Evolutionary conservation across 2,113 vertebrate species (phyloP), one percentile per base, ranked within the genome.

Genomic region (Hemibates koningsi): DNA sequence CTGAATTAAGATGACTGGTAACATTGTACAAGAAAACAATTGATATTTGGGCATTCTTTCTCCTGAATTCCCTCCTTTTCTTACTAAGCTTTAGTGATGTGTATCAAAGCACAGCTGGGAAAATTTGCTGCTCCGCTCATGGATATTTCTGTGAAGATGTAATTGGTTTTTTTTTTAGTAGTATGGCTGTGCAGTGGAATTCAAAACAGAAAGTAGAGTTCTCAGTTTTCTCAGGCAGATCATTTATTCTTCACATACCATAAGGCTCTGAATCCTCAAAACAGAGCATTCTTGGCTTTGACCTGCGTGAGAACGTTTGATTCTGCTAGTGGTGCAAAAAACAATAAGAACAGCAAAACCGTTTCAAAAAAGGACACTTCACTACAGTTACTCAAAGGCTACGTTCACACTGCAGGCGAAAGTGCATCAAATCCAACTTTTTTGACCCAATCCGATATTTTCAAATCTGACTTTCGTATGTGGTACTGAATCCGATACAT

Each of bases 121-220:
- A 86, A 89, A 82, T 81, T 89, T n/a, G 43, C 86, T 50, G 88
- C 82, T 68, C 56, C 71, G 76, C 86, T 54, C 19, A 19, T 87
- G 86, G 88, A 93, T 92, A 93, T 88, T 91, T 94, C 61, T 81
- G 61, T 45, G 66, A 87, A 94, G 93, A 94, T 87, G 93, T 94
- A 45, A 95, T 63, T 95, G 6, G 0, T 12, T 2, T 13, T n/a
- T 66, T 59, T 38, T 13, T 13, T n/a, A 38, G 61, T 66, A 66
- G 34, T 21, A 13, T 38, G 34, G 61, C 61, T 66, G 82, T 82
- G 90, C 83, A 8, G 57, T 63, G 86, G 88, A 86, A 91, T 66
- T 83, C 73, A 86, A 91, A 89, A 88, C 85, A 83, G 92, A 91
- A 92, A 85, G 84, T 91, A 86, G 86, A 86, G 83, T 73, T 54